Percentiles rank a stretch among this genome's conserved stretches.
phyloP scores from a whole-genome alignment of 2,888 invertebrate genomes.

The Netelia virgata region DNA sequence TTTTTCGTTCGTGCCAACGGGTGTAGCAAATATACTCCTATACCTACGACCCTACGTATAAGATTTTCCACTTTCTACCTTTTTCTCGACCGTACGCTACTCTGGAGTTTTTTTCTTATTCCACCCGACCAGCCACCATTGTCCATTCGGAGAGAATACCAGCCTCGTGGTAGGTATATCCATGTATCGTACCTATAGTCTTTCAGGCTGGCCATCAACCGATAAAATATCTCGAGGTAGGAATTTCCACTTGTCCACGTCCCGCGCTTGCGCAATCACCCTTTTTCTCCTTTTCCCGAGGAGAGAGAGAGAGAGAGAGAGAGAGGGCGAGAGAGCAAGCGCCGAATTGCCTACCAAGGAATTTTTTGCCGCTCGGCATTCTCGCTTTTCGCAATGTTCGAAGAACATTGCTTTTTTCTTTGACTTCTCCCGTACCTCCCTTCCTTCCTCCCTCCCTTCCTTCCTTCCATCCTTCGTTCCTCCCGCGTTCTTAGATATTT shows the following conservation, averaged over 20 bases:
- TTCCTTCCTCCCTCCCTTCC: not conserved
- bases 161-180: not conserved
- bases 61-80: constrained; percentile 24
- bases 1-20: not conserved
- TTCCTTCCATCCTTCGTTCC: constrained; percentile 15
- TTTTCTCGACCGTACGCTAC: constrained; percentile 15
- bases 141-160: constrained; percentile 19
- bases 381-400: constrained; percentile 35
- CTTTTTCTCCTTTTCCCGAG: not conserved
- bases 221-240: constrained; percentile 51
- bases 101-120: constrained; percentile 44
- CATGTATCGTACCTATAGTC: not conserved
- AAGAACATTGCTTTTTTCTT: constrained; percentile 39
- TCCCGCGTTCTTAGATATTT: constrained; percentile 49
- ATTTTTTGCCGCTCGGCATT: constrained; percentile 60
- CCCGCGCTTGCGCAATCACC: constrained; percentile 20
- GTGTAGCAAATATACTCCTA: constrained; percentile 7
- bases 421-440: not conserved
- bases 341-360: constrained; percentile 46
- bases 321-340: not conserved
- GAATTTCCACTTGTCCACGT: constrained; percentile 24
- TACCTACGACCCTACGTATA: not conserved
- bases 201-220: constrained; percentile 19
- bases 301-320: not conserved
- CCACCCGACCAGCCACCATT: constrained; percentile 3